Evolutionary conservation across 2,113 vertebrate genomes (phyloP).

Genomic region (Gorilla gorilla): DNA sequence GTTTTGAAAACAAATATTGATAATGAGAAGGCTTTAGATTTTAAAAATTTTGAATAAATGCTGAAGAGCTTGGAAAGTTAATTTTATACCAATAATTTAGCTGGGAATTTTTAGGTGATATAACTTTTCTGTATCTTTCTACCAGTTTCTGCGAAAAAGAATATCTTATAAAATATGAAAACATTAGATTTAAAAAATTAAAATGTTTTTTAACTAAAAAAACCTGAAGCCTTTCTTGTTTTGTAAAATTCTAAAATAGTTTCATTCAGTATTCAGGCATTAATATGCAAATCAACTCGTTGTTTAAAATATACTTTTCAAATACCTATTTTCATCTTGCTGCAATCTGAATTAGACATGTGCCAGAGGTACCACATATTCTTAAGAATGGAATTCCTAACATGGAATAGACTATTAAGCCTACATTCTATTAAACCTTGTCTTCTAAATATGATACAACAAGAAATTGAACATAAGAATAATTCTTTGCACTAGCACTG

Average conservation of each 20-base stretch:
- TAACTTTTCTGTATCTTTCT: neutral
- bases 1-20: neutral
- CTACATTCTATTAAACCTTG: neutral
- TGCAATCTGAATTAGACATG: neutral
- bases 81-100: neutral
- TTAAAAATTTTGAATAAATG: neutral
- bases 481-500: neutral
- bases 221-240: neutral
- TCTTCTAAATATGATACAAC: neutral
- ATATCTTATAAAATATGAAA: neutral
- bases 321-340: neutral
- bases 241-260: neutral
- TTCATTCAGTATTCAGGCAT: neutral
- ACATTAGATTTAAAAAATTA: neutral
- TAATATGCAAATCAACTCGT: conserved; percentile 11
- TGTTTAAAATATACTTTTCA: conserved; percentile 16
- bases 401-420: neutral
- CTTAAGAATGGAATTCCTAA: neutral
- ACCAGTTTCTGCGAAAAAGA: neutral
- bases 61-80: neutral
- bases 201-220: neutral
- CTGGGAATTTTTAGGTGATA: neutral
- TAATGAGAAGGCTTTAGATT: neutral
- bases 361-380: neutral
- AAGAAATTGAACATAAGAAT: neutral